A percentile compares a stretch with the other conserved stretches of the same genome.
Conservation (phyloP, 2,888 invertebrate species). For the Amphipoea oculea region DNA sequence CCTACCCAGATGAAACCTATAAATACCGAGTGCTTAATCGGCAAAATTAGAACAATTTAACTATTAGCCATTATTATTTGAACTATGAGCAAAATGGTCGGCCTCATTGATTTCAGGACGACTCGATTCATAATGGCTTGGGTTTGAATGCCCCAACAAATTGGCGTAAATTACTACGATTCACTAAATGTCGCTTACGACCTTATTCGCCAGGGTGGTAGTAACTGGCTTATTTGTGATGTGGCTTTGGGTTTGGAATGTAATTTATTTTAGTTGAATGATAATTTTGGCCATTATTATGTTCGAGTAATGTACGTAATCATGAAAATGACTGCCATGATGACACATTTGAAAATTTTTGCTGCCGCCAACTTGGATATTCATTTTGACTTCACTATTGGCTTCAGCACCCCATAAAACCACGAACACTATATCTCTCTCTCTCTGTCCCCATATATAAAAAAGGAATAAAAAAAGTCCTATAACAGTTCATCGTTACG, state of each 20-base stretch:
- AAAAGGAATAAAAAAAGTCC: too few species aligned
- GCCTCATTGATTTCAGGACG: constrained; percentile 54
- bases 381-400: too few species aligned
- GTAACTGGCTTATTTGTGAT: constrained; percentile 25
- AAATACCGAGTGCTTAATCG: constrained; percentile 21
- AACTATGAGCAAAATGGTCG: constrained; percentile 51
- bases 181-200: constrained; percentile 40
- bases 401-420: too few species aligned
- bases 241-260: constrained; percentile 39
- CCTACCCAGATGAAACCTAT: neutral
- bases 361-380: too few species aligned
- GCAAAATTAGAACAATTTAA: constrained; percentile 41
- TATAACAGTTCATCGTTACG: too few species aligned
- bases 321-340: too few species aligned
- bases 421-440: too few species aligned
- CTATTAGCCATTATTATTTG: constrained; percentile 46
- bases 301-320: neutral
- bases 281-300: neutral
- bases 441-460: too few species aligned
- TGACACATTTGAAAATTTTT: too few species aligned
- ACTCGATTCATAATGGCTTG: constrained; percentile 57
- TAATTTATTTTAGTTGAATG: constrained; percentile 22
- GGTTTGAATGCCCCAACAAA: constrained; percentile 58
- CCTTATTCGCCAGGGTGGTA: constrained; percentile 18
- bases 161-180: constrained; percentile 63